Evolutionary conservation across 2,113 vertebrate genomes (phyloP), one percentile per base, ranked within the genome.

Genomic region (Ciconia maguari): DNA sequence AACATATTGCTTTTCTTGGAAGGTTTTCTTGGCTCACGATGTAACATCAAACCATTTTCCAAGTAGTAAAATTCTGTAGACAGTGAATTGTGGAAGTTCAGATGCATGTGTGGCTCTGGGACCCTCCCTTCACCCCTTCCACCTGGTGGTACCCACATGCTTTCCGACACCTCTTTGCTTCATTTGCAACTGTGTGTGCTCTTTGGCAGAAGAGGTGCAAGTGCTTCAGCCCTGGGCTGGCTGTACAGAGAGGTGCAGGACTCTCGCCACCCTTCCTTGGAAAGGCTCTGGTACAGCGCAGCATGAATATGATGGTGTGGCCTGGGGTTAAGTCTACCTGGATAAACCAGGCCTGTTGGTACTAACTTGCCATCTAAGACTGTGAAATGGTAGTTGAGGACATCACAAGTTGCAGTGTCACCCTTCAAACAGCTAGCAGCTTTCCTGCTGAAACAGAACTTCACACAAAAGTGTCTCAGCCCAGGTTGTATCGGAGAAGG

Each of bases 361-460:
- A 30, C 8, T 10, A 54, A 52, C 21, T 57, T 92, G 36, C 46
- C 19, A 29, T 7, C 30, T 74, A 19, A 83, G 48, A 46, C 42
- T 27, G 17, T 26, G 36, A 83, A 92, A 72, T 61, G 34, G 36
- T 42, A 54, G 30, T 36, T n/a, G 34, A 66, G 38, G 14, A 30
- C 15, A 55, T 36, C 41, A n/a, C 19, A 32, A 1, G 0, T 22
- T 46, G 9, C 49, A 54, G 24, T 1, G 2, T 76, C 62, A 61
- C 34, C 58, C 42, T 48, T 61, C 52, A 52, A 21, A 48, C 10
- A 79, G 11, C 21, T 15, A 27, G 34, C 26, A 66, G 42, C 34
- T 74, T 65, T 80, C 27, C 46, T 62, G 30, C 48, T 72, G 52
- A 42, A 74, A 52, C 26, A 76, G 57, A 69, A 21, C 22, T n/a